A percentile compares a stretch with the other conserved stretches of the same genome.
phyloP scores from a whole-genome alignment of 2,888 invertebrate genomes.

The Drosophila atripex region DNA sequence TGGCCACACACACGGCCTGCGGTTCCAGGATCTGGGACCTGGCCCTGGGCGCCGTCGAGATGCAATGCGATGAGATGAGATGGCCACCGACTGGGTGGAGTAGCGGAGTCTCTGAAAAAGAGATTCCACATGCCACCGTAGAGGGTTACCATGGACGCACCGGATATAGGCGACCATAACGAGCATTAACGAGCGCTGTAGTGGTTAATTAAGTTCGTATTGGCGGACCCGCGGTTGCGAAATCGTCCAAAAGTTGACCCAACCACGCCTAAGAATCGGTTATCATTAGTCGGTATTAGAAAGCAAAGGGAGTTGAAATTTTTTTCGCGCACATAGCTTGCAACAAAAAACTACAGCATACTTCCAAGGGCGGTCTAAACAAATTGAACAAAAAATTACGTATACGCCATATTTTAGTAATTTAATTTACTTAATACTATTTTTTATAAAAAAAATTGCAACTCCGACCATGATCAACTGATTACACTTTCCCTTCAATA shows the following conservation, averaged over 20 bases:
- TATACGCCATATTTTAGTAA: neutral
- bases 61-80: slow-evolving; percentile 13
- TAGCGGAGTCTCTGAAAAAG: slow-evolving; percentile 17
- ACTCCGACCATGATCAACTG: slow-evolving; percentile 2
- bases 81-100: slow-evolving; percentile 15
- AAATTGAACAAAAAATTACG: neutral
- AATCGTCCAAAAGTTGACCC: slow-evolving; percentile 2
- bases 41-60: slow-evolving; percentile 14
- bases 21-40: slow-evolving; percentile 50
- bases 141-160: slow-evolving; percentile 26
- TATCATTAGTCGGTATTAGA: neutral
- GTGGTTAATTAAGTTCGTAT: slow-evolving; percentile 39
- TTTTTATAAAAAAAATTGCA: neutral
- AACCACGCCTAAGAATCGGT: slow-evolving; percentile 13
- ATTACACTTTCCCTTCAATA: slow-evolving; percentile 29
- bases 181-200: slow-evolving; percentile 36
- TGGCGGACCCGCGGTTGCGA: slow-evolving; percentile 21
- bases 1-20: slow-evolving; percentile 75
- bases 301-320: too few relatives aligned
- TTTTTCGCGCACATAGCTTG: neutral
- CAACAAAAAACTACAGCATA: neutral
- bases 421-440: neutral
- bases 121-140: slow-evolving; percentile 14
- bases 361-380: neutral
- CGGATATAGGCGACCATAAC: slow-evolving; percentile 39